Evolutionary conservation across 2,797 vertebrate species (phyloP).

Genomic region (Lepilemur ruficaudatus): DNA sequence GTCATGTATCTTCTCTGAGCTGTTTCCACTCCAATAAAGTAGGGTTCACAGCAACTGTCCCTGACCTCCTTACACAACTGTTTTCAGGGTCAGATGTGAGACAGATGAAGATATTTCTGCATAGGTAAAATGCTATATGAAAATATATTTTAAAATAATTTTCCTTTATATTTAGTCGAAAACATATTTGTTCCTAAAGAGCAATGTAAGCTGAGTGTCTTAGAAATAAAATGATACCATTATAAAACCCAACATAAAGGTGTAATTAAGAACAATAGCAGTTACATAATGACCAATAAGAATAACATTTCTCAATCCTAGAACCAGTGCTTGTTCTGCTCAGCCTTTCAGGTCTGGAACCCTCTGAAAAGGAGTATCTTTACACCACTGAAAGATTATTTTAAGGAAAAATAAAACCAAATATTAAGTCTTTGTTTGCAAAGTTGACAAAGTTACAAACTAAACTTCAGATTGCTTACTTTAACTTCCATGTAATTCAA

Average conservation of each 20-base stretch:
- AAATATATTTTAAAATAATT: neutral
- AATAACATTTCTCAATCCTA: neutral
- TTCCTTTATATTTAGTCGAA: neutral
- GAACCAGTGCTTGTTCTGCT: neutral
- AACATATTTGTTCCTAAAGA: neutral
- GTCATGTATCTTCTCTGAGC: neutral
- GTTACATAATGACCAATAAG: neutral
- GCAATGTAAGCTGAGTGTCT: neutral
- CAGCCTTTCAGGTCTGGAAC: neutral
- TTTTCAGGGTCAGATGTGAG: neutral
- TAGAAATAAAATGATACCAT: neutral
- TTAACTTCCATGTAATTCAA: neutral
- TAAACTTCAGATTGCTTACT: constrained; percentile 26
- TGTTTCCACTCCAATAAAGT: neutral
- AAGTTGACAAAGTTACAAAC: neutral
- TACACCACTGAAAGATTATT: neutral
- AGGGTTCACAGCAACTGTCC: neutral
- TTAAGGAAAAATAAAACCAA: neutral
- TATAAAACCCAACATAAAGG: neutral
- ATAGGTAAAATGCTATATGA: neutral
- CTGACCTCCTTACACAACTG: neutral
- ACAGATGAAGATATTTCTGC: neutral
- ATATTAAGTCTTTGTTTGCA: neutral
- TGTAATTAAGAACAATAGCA: neutral
- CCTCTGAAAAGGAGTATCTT: neutral